Evolutionary conservation across 2,113 vertebrate species (phyloP).

Genomic region (Phylloscopus trochilus): DNA sequence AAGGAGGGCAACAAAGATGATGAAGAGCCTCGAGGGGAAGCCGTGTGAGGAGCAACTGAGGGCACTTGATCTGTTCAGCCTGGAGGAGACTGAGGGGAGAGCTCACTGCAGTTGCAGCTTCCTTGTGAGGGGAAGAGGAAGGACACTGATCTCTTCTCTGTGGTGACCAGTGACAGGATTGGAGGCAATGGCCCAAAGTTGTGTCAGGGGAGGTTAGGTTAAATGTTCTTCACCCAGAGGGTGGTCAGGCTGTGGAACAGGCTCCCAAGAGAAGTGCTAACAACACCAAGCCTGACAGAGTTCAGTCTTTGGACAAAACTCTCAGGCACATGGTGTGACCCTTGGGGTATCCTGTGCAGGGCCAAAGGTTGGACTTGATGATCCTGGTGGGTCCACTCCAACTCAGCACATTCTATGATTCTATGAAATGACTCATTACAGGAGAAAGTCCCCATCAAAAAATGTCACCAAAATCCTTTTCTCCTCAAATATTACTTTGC

Average conservation of each 20-base stretch:
- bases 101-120: accelerated
- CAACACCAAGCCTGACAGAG: not conserved
- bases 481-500: not conserved
- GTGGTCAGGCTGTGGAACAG: accelerated
- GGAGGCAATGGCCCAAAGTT: not conserved
- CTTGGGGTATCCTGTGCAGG: not conserved
- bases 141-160: not conserved
- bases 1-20: not conserved
- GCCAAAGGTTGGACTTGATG: not conserved
- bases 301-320: not conserved
- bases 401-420: not conserved
- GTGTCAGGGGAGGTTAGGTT: not conserved
- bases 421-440: not conserved
- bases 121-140: accelerated
- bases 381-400: not conserved
- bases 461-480: not conserved
- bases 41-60: accelerated
- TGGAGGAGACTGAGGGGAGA: not conserved
- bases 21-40: not conserved
- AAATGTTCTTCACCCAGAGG: not conserved
- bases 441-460: not conserved
- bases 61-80: not conserved
- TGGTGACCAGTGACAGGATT: not conserved
- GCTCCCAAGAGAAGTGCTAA: not conserved
- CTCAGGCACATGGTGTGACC: not conserved